These are phyloP conservation scores for Morelia viridis DNA, from an alignment of 2,797 vertebrate species.

Conservation along the genomic window DNA sequence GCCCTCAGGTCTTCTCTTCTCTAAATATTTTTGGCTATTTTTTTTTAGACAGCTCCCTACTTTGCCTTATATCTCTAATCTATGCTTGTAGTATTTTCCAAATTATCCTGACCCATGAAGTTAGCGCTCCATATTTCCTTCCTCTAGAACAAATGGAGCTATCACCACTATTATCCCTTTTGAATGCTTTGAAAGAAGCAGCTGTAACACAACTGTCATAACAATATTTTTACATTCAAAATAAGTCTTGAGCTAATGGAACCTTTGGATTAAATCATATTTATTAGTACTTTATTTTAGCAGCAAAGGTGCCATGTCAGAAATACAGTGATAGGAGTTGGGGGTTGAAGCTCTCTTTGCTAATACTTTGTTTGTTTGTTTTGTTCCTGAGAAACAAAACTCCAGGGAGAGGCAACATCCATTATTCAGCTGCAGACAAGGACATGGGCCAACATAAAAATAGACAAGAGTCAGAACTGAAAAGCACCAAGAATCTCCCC, in stretches of 20 bases:
- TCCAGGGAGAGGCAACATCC: not conserved
- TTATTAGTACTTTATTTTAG: constrained; percentile 34
- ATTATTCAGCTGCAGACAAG: constrained; percentile 35
- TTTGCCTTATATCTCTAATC: no score
- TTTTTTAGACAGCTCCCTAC: no score
- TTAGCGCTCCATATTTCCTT: no score
- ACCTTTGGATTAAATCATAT: constrained; percentile 6
- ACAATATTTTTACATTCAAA: constrained; percentile 20
- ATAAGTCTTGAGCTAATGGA: constrained; percentile 30
- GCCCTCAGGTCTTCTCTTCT: no score
- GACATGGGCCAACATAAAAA: constrained; percentile 29
- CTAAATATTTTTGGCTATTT: no score
- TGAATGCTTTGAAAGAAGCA: not conserved
- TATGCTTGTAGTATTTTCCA: no score
- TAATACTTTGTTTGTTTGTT: not conserved
- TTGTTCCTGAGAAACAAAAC: constrained; percentile 1
- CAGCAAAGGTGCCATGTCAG: constrained; percentile 8
- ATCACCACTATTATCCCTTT: no score
- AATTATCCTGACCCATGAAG: no score
- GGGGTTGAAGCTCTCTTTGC: not conserved
- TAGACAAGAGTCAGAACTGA: not conserved
- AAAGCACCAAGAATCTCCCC: constrained; percentile 38
- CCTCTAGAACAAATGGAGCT: not conserved
- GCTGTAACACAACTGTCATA: not conserved
- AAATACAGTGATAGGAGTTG: not conserved